Evolutionary conservation across 2,797 vertebrate genomes (phyloP).

Genomic region (Sebastes reedi): DNA sequence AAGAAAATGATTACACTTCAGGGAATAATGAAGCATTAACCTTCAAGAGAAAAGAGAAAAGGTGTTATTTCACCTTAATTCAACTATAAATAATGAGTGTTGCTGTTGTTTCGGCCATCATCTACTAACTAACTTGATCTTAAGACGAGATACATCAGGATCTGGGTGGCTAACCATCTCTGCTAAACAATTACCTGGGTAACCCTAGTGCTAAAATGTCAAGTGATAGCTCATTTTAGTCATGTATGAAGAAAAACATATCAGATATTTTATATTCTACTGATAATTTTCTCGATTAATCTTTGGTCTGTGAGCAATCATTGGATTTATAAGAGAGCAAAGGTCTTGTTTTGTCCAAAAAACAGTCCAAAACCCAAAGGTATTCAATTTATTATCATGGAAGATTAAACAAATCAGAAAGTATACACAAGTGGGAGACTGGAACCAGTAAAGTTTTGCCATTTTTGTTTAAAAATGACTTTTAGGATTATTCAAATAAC

Average conservation of each 20-base stretch:
- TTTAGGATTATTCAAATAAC: background rate
- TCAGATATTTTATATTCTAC: background rate
- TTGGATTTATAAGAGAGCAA: background rate
- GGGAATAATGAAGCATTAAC: background rate
- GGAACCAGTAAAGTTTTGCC: background rate
- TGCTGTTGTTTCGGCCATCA: background rate
- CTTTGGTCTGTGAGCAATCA: background rate
- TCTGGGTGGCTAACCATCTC: background rate
- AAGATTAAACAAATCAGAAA: background rate
- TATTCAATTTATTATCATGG: background rate
- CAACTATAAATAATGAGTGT: background rate
- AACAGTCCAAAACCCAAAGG: background rate
- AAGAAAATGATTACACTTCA: background rate
- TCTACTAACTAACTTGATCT: background rate
- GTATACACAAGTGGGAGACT: too few species aligned
- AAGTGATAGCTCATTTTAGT: background rate
- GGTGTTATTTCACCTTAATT: background rate
- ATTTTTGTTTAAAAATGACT: background rate
- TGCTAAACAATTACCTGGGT: background rate
- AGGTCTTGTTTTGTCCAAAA: background rate
- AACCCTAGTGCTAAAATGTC: background rate
- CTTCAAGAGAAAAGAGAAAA: background rate
- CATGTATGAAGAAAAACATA: background rate
- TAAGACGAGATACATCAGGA: background rate
- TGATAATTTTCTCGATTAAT: background rate